phyloP scores from a whole-genome alignment of 1,140 invertebrate species.

The Saccostrea cuccullata region DNA sequence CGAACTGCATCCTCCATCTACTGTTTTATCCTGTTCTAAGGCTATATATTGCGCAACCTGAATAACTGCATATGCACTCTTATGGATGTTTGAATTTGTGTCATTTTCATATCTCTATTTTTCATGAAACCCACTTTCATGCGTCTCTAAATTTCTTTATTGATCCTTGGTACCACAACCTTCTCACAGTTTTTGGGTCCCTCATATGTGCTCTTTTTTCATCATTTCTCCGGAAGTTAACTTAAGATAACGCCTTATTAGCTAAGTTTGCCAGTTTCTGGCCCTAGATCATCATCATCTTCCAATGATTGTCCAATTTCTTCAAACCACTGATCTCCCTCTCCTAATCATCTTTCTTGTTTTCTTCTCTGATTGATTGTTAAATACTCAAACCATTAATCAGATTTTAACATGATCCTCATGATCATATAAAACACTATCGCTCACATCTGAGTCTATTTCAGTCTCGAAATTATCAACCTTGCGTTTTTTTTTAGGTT shows the following conservation, averaged over 20 bases:
- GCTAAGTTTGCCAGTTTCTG: not conserved
- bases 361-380: not conserved
- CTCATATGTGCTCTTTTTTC: not conserved
- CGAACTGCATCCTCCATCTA: not conserved
- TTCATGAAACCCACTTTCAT: not conserved
- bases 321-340: not conserved
- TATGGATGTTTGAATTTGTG: not conserved
- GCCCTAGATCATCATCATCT: not conserved
- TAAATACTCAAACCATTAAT: not conserved
- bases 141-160: not conserved
- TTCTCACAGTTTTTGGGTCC: not conserved
- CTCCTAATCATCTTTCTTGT: not conserved
- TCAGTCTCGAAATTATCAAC: not conserved
- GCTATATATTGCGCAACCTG: not conserved
- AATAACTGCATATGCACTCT: no score
- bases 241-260: not conserved
- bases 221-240: not conserved
- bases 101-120: constrained; percentile 16
- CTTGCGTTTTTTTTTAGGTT: not conserved
- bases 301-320: not conserved
- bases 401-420: not conserved
- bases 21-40: not conserved
- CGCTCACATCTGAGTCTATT: not conserved
- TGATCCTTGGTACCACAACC: not conserved
- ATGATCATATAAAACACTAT: not conserved